Base-by-base conservation (phyloP, 2,113 vertebrate species). In the Heloderma charlesbogerti region DNA sequence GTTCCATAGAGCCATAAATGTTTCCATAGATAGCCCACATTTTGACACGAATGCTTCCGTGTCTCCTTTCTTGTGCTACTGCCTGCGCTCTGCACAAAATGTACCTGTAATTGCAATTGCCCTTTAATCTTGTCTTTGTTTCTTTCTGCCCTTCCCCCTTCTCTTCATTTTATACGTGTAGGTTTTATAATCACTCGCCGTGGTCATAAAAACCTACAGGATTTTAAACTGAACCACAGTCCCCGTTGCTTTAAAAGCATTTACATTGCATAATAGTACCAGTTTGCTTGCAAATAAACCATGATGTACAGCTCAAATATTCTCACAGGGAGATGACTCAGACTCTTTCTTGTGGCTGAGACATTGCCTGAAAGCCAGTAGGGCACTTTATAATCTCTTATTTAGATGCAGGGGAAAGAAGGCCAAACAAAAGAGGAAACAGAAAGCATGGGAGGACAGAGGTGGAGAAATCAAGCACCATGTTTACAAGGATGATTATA, bases 151-250 rank as follows among this genome's bases (percentile, higher is more conserved):
- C 20, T 40, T 75, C 13, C 67, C 67, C 83, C 84, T 92, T 81
- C 51, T 40, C 90, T 95, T 94, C 91, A 93, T 96, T 96, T 60
- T 95, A 71, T 94, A 95, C 94, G 91, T 91, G 91, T 90, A 91
- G 89, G 40, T 93, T 96, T 94, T 89, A 95, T 94, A 94, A 95
- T 95, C 81, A 40, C 92, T 97, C 95, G 94, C 92, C 94, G 85
- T 93, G 89, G 94, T 93, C 96, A 94, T 97, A 96, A 97, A 88
- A 97, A 91, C 93, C 92, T 96, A 91, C 84, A 96, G 94, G 92
- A 96, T 96, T 97, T 97, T 95, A 97, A 97, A 97, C 96, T 96
- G 96, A 94, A 95, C 93, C 88, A 89, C 95, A 96, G 90, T 96
- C 95, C 92, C 95, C 94, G 96, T 97, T 95, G 96, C 96, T 96